Evolutionary conservation across 2,888 invertebrate genomes (phyloP).

Genomic region (Helicoverpa assulta): DNA sequence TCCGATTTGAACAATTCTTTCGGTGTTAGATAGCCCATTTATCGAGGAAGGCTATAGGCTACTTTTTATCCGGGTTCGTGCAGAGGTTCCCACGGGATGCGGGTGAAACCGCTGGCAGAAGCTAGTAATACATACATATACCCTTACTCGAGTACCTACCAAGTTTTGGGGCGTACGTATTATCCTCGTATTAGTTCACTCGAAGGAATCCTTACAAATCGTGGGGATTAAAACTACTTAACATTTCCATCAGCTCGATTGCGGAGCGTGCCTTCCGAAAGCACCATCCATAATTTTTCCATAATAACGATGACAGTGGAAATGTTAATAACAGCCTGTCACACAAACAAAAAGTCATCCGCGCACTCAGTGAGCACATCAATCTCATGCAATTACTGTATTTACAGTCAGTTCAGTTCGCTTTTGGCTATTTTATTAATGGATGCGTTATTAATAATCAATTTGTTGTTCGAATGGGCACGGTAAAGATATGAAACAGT

Average conservation of each 20-base stretch:
- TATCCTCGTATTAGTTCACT: slow-evolving; percentile 34
- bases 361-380: slow-evolving; percentile 62
- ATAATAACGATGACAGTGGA: slow-evolving; percentile 59
- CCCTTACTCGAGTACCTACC: not conserved
- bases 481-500: no score
- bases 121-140: no score
- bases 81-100: no score
- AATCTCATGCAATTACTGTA: slow-evolving; percentile 79
- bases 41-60: no score
- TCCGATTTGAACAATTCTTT: no score
- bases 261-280: slow-evolving; percentile 31
- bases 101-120: no score
- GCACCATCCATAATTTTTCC: slow-evolving; percentile 49
- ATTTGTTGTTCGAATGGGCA: slow-evolving; percentile 81
- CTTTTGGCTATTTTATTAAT: slow-evolving; percentile 81
- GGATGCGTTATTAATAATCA: slow-evolving; percentile 84
- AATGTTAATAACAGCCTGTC: slow-evolving; percentile 48
- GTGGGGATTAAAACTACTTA: slow-evolving; percentile 38
- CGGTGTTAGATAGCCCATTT: no score
- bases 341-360: slow-evolving; percentile 57
- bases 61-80: no score
- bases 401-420: slow-evolving; percentile 54
- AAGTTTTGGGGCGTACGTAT: slow-evolving; percentile 21
- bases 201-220: slow-evolving; percentile 50
- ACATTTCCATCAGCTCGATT: slow-evolving; percentile 41